phyloP scores from a whole-genome alignment of 1,140 invertebrate species.

The Nixonia krombeini region DNA sequence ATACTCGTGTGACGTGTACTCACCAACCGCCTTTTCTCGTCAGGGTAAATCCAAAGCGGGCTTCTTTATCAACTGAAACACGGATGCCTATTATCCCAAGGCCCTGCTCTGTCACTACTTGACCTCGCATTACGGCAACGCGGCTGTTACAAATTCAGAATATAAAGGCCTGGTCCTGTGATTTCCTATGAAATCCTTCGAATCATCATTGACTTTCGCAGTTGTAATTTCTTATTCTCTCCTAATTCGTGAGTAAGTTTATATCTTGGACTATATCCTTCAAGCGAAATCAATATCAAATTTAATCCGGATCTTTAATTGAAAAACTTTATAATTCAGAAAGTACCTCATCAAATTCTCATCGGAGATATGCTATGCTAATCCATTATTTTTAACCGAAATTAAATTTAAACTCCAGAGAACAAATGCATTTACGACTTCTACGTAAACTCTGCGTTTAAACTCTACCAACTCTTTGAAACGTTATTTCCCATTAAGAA shows the following conservation, averaged over 20 bases:
- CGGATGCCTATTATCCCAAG: slow-evolving; percentile 96
- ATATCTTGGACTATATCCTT: no score
- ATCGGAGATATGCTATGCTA: no score
- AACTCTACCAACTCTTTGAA: no score
- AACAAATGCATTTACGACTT: no score
- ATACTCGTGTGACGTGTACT: slow-evolving; percentile 68
- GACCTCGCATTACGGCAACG: slow-evolving; percentile 97
- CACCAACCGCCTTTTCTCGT: slow-evolving; percentile 95
- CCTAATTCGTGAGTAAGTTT: no score
- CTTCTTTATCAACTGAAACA: slow-evolving; percentile 94
- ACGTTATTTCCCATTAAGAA: no score
- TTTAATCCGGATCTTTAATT: background rate
- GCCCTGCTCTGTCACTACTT: slow-evolving; percentile 93
- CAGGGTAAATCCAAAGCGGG: slow-evolving; percentile 95
- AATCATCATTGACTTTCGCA: slow-evolving; percentile 24
- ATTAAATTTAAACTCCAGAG: no score
- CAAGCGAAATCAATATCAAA: background rate
- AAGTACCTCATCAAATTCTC: no score
- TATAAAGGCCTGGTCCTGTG: slow-evolving; percentile 42
- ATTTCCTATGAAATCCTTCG: slow-evolving; percentile 24
- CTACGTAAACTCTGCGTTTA: no score
- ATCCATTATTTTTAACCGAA: no score
- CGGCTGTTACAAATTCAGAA: slow-evolving; percentile 81
- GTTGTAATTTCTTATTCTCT: background rate
- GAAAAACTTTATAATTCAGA: no score